Base-by-base conservation (phyloP, 2,113 vertebrate genomes). In the Ariopsis seemanni region DNA sequence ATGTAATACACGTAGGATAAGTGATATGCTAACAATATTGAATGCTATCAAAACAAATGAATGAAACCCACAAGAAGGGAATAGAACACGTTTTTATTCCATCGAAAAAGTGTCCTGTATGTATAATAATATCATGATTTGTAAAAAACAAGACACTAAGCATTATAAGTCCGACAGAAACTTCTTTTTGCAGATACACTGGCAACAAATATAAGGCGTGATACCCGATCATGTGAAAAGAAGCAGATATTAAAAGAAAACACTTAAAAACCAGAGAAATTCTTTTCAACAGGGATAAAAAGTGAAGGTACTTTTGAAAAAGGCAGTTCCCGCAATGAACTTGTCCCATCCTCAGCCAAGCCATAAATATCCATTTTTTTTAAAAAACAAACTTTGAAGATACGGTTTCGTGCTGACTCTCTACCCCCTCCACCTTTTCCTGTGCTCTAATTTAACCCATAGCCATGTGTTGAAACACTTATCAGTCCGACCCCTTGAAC, bases 401-500 rank as follows among this genome's bases (percentile, higher is more conserved):
- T 94, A 75, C 82, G 1, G 89, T 93, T 92, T 91, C 81, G 92
- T 89, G 55, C 55, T 0, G 4, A 15, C 17, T 74, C 67, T 74
- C 77, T 63, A 27, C 15, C 65, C 34, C 65, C 22, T 57, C 78
- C 27, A 50, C 50, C 85, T 79, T 48, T 86, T 65, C 63, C 75
- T 62, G n/a, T 42, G 2, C 65, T 50, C 55, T 27, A 63, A 48
- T 55, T 86, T 89, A 82, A 27, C 88, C 85, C 85, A 79, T 82
- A 72, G 57, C 91, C 93, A 92, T 92, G 89, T 93, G 91, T 88
- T 92, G 63, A 93, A 94, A 83, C 84, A 86, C 89, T 94, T 87
- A 91, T 89, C 90, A 86, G 89, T 85, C 91, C 89, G 86, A 57
- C 58, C 57, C 84, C 84, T 71, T 87, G 87, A 82, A 87, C 88